Base-by-base conservation (phyloP, 2,888 invertebrate species). In the Stenoptilia bipunctidactyla region DNA sequence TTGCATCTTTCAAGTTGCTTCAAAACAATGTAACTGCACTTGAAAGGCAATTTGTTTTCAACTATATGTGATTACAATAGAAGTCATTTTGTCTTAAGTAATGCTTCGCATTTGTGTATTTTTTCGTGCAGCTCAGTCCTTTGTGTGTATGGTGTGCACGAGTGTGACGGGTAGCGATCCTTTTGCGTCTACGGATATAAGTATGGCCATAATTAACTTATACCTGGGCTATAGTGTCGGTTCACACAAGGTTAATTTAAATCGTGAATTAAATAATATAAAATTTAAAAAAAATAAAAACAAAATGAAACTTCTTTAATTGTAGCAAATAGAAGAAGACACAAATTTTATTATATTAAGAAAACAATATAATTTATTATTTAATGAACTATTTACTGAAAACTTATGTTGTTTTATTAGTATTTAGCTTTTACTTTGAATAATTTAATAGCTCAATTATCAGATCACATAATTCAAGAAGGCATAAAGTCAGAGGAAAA, bases 151-250 rank as follows among this genome's bases (percentile, higher is more conserved):
- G 71, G 65, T 70, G 71, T 65, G 72, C 67, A 72, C 64, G 61
- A 73, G 77, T 76, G 77, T 76, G 79, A 75, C 79, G 75, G 70
- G 60, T 57, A 63, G 65, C 56, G 76, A 73, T 80, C 79, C 77
- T 79, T 80, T 71, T 73, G 64, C 72, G 52, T 69, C 63, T 73
- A 54, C 60, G 44, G 45, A 62, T 52, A 52, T 58, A 66, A 53
- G 48, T 63, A 64, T 63, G 62, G 61, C 61, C 68, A 76, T 75
- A 79, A 77, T 79, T 76, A 75, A 79, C 71, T 76, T 58, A 66
- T 82, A 82, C 82, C 82, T 82, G 82, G 64, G 34, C 14, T 4
- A 4, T 9, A 34, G 30, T 3, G 10, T 30, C 30, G 9, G 10
- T 10, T 30, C 30, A 30, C 30, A 30, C 30, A 8, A 4, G 30